These are phyloP conservation scores for Cepaea hortensis DNA, from an alignment of 2,888 invertebrate genomes.

Conservation along the genomic window DNA sequence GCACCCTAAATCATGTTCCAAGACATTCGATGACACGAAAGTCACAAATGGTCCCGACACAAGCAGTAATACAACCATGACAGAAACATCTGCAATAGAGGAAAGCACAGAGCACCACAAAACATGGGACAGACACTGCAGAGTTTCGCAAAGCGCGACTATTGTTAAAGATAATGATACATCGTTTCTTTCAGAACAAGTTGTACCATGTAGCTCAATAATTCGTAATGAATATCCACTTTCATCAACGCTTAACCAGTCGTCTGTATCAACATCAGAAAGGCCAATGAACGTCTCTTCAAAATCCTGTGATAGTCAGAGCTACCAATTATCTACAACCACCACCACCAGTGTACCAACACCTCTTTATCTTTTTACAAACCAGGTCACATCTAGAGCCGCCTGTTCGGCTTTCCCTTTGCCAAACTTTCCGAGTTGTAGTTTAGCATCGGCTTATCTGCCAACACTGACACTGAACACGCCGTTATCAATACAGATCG, in stretches of 20 bases:
- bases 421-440: background rate
- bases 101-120: background rate
- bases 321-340: background rate
- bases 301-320: background rate
- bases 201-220: background rate
- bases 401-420: background rate
- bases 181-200: background rate
- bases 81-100: no score
- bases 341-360: background rate
- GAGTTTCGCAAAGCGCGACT: background rate
- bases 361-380: slow-evolving; percentile 21
- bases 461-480: slow-evolving; percentile 11
- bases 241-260: background rate
- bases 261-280: background rate
- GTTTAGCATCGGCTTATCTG: background rate
- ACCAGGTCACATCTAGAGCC: background rate
- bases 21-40: background rate
- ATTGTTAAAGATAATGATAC: background rate
- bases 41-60: background rate
- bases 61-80: background rate
- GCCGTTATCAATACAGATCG: slow-evolving; percentile 36
- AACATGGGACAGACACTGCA: background rate
- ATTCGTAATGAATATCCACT: background rate
- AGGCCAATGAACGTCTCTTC: background rate
- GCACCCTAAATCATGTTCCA: background rate